Percentiles rank a stretch among this genome's conserved stretches.
Conservation (phyloP, 23 tunicate genomes). For the Trididemnum nubilum region DNA sequence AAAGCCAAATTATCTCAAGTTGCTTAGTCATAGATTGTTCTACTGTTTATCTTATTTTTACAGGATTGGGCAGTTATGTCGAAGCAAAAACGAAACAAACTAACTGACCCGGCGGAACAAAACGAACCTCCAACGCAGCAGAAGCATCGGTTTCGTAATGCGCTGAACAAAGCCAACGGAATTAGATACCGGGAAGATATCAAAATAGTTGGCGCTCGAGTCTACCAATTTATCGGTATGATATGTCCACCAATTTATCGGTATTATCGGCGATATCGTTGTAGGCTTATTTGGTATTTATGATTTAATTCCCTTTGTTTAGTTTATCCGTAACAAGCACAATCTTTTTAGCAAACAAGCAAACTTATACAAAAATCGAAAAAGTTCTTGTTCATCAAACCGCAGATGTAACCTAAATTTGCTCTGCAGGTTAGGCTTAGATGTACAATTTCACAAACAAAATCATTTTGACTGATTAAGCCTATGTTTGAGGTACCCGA, state of each 20-base stretch:
- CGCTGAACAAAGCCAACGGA: slow-evolving; percentile 71
- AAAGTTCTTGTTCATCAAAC: too few relatives aligned
- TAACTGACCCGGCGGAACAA: slow-evolving; percentile 23
- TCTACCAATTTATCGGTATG: slow-evolving; percentile 74
- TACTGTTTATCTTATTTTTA: not conserved
- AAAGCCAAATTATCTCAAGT: too few relatives aligned
- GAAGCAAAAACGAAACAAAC: slow-evolving; percentile 44
- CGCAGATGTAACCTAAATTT: too few relatives aligned
- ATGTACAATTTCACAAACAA: too few relatives aligned
- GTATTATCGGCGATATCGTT: not conserved
- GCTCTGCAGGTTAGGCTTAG: too few relatives aligned
- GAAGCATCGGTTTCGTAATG: slow-evolving; percentile 87
- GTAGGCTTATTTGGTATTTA: not conserved
- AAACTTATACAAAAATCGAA: too few relatives aligned
- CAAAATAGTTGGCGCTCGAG: slow-evolving; percentile 35
- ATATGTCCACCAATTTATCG: too few relatives aligned
- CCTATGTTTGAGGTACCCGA: too few relatives aligned
- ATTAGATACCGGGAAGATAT: slow-evolving; percentile 44
- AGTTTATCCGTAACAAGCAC: not conserved
- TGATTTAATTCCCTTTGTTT: not conserved
- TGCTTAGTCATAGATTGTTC: too few relatives aligned
- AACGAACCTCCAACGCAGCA: slow-evolving; percentile 65
- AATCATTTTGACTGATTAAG: too few relatives aligned
- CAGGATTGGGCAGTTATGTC: slow-evolving; percentile 84
- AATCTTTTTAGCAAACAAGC: too few relatives aligned